A percentile compares a stretch with the other conserved stretches of the same genome.
Conservation (phyloP, 2,797 vertebrate species). For the Acanthiza pusilla region DNA sequence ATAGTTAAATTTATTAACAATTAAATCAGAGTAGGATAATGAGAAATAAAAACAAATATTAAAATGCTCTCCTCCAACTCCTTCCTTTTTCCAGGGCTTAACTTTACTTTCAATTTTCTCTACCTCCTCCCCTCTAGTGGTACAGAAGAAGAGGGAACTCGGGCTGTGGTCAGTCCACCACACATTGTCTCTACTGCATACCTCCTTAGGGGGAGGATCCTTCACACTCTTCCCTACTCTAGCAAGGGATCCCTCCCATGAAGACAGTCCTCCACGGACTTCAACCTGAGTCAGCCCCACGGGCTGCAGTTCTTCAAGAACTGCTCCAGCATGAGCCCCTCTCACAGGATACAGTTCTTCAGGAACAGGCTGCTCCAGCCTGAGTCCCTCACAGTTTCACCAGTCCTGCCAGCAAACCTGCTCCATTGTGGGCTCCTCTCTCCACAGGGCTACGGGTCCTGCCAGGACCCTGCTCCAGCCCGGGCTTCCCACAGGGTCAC, state of each 20-base stretch:
- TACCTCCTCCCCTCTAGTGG: background rate
- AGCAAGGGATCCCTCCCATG: background rate
- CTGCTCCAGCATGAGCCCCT: background rate
- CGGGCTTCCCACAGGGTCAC: background rate
- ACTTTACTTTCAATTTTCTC: background rate
- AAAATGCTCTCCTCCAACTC: background rate
- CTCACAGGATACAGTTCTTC: background rate
- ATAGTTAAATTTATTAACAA: background rate
- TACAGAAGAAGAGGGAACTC: fast-evolving
- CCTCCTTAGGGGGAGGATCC: background rate
- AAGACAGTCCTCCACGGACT: background rate
- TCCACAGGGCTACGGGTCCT: background rate
- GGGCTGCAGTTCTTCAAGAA: background rate
- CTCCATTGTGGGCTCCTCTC: background rate
- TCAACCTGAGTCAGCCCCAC: background rate
- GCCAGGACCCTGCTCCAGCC: background rate
- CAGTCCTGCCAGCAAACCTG: background rate
- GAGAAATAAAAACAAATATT: background rate
- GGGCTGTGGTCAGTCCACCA: background rate
- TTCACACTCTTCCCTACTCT: background rate
- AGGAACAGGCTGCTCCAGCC: background rate
- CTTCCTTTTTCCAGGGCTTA: background rate
- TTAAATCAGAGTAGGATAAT: background rate
- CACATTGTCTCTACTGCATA: background rate
- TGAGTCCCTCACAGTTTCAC: background rate